Evolutionary conservation across 1,140 invertebrate genomes (phyloP), one percentile per base, ranked within the genome.

Genomic region (Phocides pigmalion): DNA sequence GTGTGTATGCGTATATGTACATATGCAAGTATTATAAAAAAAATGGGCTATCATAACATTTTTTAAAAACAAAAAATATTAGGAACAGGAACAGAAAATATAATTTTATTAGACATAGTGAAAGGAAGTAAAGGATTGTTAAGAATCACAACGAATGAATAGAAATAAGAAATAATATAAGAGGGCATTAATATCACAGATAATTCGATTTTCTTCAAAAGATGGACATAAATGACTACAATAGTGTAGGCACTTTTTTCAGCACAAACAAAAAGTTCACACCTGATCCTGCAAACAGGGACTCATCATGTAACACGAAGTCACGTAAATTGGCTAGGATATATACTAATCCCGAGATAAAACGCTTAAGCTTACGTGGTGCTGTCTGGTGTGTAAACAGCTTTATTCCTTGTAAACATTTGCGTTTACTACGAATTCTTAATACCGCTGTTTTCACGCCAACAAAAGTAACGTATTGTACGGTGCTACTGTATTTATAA

Each of bases 291-390:
- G 63, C 64, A 76, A 85, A 86, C 77, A 84, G 74, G 76, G 76
- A 70, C 75, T 79, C 78, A 76, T 82, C 78, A 82, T 83, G 82
- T 86, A 76, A 80, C 73, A 68, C 76, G 62, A 73, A 86, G 82
- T 87, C 84, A 77, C 84, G 82, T 85, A 89, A 89, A 87, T 87
- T 89, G 84, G 86, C 73, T 76, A 69, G 72, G 77, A 84, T 84
- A 76, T 85, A 76, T 82, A 84, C 79, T 87, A 89, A 89, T 87
- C 84, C 84, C 62, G 58, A 84, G 82, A 81, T 87, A 88, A 88
- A 84, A 82, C 78, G 79, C 72, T 81, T 85, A 85, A 88, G 82
- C 83, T 75, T 66, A 71, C 79, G 77, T 74, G 78, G 74, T 79
- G 79, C 74, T 77, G 76, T 81, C 79, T 82, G 76, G 69, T 75